These are phyloP conservation scores for Heliconius hermathena DNA, from an alignment of 1,140 invertebrate genomes.

Conservation along the genomic window DNA sequence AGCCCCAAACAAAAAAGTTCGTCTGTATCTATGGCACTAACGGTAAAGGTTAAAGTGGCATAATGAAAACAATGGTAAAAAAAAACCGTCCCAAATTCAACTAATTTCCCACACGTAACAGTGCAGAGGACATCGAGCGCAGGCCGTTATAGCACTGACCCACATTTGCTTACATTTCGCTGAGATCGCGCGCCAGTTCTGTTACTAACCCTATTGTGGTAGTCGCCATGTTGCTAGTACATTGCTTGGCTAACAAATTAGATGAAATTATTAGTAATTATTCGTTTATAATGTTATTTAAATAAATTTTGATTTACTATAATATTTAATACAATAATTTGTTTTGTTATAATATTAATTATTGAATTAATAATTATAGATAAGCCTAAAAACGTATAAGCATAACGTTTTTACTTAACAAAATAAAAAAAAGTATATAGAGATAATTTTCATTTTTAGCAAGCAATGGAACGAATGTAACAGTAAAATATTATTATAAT, in stretches of 20 bases:
- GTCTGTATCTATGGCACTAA: conserved; percentile 45
- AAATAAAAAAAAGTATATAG: not conserved
- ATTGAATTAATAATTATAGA: not conserved
- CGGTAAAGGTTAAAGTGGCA: conserved; percentile 67
- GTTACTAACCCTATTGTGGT: conserved; percentile 68
- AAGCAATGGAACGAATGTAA: conserved; percentile 6
- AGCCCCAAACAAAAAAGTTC: conserved; percentile 7
- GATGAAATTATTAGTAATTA: not conserved
- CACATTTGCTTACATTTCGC: conserved; percentile 70
- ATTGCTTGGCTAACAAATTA: conserved; percentile 42
- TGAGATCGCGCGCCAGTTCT: conserved; percentile 54
- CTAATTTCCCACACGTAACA: conserved; percentile 81
- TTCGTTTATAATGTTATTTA: too few relatives aligned
- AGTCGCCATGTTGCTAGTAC: conserved; percentile 40
- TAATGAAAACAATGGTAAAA: conserved; percentile 62
- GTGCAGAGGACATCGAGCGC: conserved; percentile 78
- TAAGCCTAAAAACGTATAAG: not conserved
- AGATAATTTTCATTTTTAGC: not conserved
- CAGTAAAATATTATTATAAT: not conserved
- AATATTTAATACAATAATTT: not conserved
- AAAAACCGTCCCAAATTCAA: conserved; percentile 78
- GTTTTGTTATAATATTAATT: not conserved
- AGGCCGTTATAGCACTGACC: conserved; percentile 79
- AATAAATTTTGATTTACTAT: too few relatives aligned
- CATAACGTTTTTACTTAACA: not conserved